A percentile compares a stretch with the other conserved stretches of the same genome.
Evolutionary conservation across 2,797 vertebrate species (phyloP).

Genomic region (Amniataba percoides): DNA sequence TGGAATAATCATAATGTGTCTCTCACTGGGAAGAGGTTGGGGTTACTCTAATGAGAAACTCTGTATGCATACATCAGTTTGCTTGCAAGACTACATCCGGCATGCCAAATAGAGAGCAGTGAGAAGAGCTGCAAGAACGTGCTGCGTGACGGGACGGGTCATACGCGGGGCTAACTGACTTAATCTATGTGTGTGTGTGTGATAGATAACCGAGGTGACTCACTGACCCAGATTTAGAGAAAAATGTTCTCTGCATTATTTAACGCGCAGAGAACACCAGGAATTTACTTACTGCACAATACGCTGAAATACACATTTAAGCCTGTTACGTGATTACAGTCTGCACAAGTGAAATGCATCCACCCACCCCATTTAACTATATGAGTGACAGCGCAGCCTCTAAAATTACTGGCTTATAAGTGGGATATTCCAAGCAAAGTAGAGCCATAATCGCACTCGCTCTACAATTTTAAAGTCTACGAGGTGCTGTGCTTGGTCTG

Average conservation of each 20-base stretch:
- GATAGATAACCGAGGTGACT: conserved; percentile 47
- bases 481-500: neutral
- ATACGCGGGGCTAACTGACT: conserved; percentile 29
- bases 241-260: conserved; percentile 61
- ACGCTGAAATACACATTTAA: conserved; percentile 37
- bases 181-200: conserved; percentile 33
- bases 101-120: conserved; percentile 22
- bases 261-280: conserved; percentile 33
- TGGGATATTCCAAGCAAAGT: conserved; percentile 17
- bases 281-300: conserved; percentile 30
- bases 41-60: conserved; percentile 38
- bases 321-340: conserved; percentile 41
- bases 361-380: conserved; percentile 10
- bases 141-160: conserved; percentile 25
- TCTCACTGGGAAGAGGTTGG: conserved; percentile 20
- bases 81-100: neutral
- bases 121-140: neutral
- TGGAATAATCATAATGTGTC: conserved; percentile 34
- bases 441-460: neutral
- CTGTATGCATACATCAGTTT: conserved; percentile 26
- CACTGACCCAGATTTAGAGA: conserved; percentile 52
- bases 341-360: conserved; percentile 26
- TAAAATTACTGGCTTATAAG: conserved; percentile 30
- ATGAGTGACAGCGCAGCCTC: conserved; percentile 31
- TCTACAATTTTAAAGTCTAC: conserved; percentile 1